Evolutionary conservation across 2,888 invertebrate genomes (phyloP).

Genomic region (Trichopoda pennipes): DNA sequence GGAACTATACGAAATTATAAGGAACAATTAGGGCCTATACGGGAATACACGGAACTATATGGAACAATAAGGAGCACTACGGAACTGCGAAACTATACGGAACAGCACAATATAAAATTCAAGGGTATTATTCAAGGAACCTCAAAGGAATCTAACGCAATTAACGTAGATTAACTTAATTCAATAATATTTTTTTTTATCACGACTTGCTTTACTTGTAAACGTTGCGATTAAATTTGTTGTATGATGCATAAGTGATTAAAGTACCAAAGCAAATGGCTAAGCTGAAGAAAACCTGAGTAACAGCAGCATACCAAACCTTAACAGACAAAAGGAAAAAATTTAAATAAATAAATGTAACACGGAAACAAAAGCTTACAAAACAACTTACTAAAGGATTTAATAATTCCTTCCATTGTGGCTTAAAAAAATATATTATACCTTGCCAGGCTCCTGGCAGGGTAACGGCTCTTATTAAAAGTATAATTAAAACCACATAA

Average conservation of each 20-base stretch:
- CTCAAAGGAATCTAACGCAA: no score
- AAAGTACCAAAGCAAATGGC: conserved; percentile 85
- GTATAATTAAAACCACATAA: conserved; percentile 83
- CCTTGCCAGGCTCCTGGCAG: conserved; percentile 85
- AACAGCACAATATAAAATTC: no score
- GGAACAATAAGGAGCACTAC: no score
- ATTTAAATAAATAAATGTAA: not conserved
- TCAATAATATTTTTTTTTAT: no score
- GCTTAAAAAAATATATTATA: conserved; percentile 85
- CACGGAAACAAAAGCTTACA: no score
- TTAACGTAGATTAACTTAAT: no score
- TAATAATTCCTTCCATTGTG: conserved; percentile 83
- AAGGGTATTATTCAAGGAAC: no score
- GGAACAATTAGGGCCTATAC: no score
- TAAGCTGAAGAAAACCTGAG: conserved; percentile 85
- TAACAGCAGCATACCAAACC: conserved; percentile 85
- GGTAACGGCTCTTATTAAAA: conserved; percentile 84
- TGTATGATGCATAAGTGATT: conserved; percentile 84
- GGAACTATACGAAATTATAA: no score
- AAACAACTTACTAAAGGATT: conserved; percentile 75
- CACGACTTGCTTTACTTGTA: conserved; percentile 80
- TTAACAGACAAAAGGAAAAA: conserved; percentile 66
- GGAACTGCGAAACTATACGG: no score
- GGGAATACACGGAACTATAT: no score
- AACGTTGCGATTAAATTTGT: conserved; percentile 83